A percentile compares a stretch with the other conserved stretches of the same genome.
Evolutionary conservation across 2,113 vertebrate genomes (phyloP).

Genomic region (Periophthalmus modestus): DNA sequence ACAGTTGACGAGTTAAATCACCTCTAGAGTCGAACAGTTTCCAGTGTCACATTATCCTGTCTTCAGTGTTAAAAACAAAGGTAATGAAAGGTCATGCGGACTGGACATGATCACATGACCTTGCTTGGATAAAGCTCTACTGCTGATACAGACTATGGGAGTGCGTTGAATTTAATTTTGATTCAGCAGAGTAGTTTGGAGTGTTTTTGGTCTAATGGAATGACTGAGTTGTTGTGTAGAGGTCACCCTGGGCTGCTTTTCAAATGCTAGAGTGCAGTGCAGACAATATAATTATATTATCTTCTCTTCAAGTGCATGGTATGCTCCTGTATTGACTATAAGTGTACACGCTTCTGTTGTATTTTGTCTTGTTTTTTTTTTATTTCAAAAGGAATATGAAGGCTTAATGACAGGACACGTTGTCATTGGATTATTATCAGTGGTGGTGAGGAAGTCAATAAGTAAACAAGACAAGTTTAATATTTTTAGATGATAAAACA

Average conservation of each 20-base stretch:
- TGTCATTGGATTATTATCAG: constrained; percentile 19
- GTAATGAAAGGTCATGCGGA: constrained; percentile 33
- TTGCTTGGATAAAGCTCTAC: constrained; percentile 67
- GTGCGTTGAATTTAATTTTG: constrained; percentile 69
- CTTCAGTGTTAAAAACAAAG: constrained; percentile 48
- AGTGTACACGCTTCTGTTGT: background rate
- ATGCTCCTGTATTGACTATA: background rate
- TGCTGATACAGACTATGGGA: constrained; percentile 67
- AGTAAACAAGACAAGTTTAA: too few species aligned
- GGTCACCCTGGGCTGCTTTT: constrained; percentile 54
- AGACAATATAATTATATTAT: constrained; percentile 2
- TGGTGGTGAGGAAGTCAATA: background rate
- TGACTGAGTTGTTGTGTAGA: constrained; percentile 52
- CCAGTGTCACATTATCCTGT: constrained; percentile 54
- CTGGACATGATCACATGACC: constrained; percentile 59
- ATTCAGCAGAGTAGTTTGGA: constrained; percentile 65
- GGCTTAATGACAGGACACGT: constrained; percentile 5
- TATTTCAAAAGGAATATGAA: background rate
- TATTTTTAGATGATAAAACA: too few species aligned
- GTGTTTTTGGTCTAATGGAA: constrained; percentile 71
- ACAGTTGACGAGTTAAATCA: constrained; percentile 47
- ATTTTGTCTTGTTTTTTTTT: background rate
- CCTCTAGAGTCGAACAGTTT: constrained; percentile 40
- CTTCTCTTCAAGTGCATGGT: constrained; percentile 8
- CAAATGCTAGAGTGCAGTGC: constrained; percentile 19